phyloP scores from a whole-genome alignment of 2,113 vertebrate species.

The Condylura cristata region DNA sequence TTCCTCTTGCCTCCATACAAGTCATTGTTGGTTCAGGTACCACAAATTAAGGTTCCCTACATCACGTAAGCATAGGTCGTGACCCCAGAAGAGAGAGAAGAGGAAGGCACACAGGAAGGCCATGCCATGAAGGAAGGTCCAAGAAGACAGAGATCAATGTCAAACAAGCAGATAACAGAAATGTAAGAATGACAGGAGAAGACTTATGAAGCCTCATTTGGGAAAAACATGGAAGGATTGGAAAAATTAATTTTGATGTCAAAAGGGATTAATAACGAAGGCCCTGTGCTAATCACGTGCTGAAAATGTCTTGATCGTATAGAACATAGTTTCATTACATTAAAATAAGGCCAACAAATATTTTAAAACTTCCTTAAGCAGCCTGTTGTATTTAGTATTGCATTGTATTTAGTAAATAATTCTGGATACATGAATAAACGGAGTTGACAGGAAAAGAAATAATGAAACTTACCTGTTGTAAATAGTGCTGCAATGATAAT shows the following conservation, averaged over 20 bases:
- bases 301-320: background rate
- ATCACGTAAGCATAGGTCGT: background rate
- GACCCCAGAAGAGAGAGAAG: background rate
- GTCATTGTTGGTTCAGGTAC: background rate
- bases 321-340: constrained; percentile 12
- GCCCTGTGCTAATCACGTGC: background rate
- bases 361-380: background rate
- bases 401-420: background rate
- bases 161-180: background rate
- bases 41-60: background rate
- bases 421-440: background rate
- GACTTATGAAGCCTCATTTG: background rate
- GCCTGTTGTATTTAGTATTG: background rate
- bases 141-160: background rate
- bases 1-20: background rate
- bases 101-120: background rate
- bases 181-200: background rate
- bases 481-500: no score
- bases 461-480: background rate
- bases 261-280: background rate
- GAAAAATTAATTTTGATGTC: constrained; percentile 13
- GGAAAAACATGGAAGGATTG: background rate
- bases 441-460: background rate
- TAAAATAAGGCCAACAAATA: constrained; percentile 24
- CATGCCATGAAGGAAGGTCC: background rate